Percentiles rank a stretch among this genome's conserved stretches.
Evolutionary conservation across 2,797 vertebrate genomes (phyloP).

Genomic region (Acipenser transmontanus): DNA sequence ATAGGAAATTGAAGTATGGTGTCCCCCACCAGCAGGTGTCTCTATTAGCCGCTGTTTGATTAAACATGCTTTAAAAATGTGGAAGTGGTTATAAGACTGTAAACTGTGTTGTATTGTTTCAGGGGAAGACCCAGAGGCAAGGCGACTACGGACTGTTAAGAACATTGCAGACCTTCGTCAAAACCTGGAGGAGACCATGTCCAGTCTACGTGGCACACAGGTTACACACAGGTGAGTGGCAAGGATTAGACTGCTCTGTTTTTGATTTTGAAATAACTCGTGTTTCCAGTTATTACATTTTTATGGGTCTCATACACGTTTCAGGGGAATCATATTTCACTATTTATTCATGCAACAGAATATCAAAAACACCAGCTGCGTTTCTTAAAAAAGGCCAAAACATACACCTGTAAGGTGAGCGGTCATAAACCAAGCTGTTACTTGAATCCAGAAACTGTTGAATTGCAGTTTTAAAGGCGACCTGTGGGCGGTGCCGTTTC

Average conservation of each 20-base stretch:
- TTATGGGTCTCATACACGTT: neutral
- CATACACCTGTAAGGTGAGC: neutral
- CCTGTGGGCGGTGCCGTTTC: slow-evolving; percentile 15
- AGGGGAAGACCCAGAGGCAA: slow-evolving; percentile 89
- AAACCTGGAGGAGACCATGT: slow-evolving; percentile 97
- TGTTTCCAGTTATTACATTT: neutral
- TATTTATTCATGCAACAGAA: too few species aligned
- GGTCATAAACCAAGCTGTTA: neutral
- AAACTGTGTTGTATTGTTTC: slow-evolving; percentile 4
- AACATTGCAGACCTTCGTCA: slow-evolving; percentile 94
- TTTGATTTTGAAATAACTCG: neutral
- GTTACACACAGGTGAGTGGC: slow-evolving; percentile 81
- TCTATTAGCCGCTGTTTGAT: slow-evolving; percentile 16
- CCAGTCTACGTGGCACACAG: slow-evolving; percentile 89
- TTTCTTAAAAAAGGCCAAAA: neutral
- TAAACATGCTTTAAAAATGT: slow-evolving; percentile 7
- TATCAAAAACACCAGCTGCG: neutral
- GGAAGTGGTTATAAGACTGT: neutral
- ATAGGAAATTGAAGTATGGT: too few species aligned
- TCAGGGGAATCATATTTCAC: neutral
- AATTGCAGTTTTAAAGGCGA: slow-evolving; percentile 2
- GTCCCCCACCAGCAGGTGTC: slow-evolving; percentile 14
- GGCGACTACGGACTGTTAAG: slow-evolving; percentile 84
- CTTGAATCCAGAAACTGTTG: neutral
- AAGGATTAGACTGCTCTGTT: neutral